Percentiles rank a stretch among this genome's conserved stretches.
These are phyloP conservation scores for Drosophila pseudotakahashii DNA, from an alignment of 2,888 invertebrate species.

Conservation along the genomic window DNA sequence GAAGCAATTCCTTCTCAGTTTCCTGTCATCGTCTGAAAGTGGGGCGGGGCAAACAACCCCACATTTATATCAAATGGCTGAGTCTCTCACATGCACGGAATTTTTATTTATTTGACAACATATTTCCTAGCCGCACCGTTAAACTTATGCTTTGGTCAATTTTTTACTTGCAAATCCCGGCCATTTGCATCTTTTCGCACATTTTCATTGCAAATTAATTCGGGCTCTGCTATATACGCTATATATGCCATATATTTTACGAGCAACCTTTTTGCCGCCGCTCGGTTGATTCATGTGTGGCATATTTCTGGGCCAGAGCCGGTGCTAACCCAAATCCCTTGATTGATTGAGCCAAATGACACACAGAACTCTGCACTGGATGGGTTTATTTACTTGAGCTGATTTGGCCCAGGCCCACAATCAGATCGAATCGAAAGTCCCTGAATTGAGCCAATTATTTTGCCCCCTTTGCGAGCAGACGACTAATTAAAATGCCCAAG, in stretches of 20 bases:
- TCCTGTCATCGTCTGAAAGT: slow-evolving; percentile 60
- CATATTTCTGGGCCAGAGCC: slow-evolving; percentile 50
- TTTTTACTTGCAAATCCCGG: slow-evolving; percentile 53
- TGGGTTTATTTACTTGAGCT: slow-evolving; percentile 40
- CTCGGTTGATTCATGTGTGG: slow-evolving; percentile 53
- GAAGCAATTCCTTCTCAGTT: slow-evolving; percentile 68
- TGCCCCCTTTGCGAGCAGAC: slow-evolving; percentile 36
- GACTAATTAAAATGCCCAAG: slow-evolving; percentile 47
- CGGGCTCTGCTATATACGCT: slow-evolving; percentile 37
- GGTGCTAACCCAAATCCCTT: slow-evolving; percentile 45
- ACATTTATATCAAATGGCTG: slow-evolving; percentile 49
- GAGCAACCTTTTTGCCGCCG: slow-evolving; percentile 35
- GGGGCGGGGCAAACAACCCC: slow-evolving; percentile 53
- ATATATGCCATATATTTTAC: slow-evolving; percentile 43
- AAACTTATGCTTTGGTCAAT: slow-evolving; percentile 72
- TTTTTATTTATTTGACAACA: slow-evolving; percentile 66
- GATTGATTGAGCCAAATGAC: slow-evolving; percentile 58
- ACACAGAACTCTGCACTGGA: slow-evolving; percentile 46
- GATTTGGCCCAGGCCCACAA: slow-evolving; percentile 16
- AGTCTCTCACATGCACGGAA: slow-evolving; percentile 13
- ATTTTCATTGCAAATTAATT: slow-evolving; percentile 72
- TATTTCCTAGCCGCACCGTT: slow-evolving; percentile 67
- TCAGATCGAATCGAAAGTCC: slow-evolving; percentile 37
- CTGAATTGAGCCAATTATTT: slow-evolving; percentile 50
- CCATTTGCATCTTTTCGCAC: slow-evolving; percentile 60